phyloP scores from a whole-genome alignment of 2,113 vertebrate genomes.

The Carlito syrichta region DNA sequence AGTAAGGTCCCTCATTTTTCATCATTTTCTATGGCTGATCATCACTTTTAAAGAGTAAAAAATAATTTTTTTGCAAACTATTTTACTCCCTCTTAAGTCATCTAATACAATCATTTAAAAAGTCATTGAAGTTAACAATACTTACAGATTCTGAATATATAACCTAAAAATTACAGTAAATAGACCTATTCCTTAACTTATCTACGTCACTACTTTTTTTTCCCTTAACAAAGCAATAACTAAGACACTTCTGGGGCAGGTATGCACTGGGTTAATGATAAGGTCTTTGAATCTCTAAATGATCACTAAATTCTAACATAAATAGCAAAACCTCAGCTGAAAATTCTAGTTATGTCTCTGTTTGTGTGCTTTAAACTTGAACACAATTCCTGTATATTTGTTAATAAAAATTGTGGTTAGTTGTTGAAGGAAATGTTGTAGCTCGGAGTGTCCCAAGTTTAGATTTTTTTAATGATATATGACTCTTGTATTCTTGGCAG shows the following conservation, averaged over 20 bases:
- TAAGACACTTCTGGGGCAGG: not conserved
- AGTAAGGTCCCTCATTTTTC: conserved; percentile 24
- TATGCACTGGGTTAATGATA: not conserved
- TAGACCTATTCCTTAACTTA: not conserved
- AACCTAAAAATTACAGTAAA: conserved; percentile 12
- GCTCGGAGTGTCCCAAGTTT: not conserved
- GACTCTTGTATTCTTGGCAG: not conserved
- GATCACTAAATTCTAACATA: not conserved
- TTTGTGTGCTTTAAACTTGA: not conserved
- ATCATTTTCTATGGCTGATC: conserved; percentile 3
- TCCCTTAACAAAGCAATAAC: not conserved
- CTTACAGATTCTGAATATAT: not conserved
- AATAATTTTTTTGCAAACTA: not conserved
- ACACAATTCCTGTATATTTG: not conserved
- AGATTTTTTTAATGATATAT: conserved; percentile 29
- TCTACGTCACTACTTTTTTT: not conserved
- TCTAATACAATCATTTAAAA: conserved; percentile 40
- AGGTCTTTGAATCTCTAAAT: conserved; percentile 12
- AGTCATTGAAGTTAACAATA: not conserved
- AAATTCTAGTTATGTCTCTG: conserved; percentile 2
- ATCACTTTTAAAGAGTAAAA: conserved; percentile 36
- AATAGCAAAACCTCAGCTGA: not conserved
- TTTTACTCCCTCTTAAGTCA: not conserved
- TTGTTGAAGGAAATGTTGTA: conserved; percentile 14
- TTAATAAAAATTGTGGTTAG: conserved; percentile 43